A percentile compares a stretch with the other conserved stretches of the same genome.
These are phyloP conservation scores for Tachysurus fulvidraco DNA, from an alignment of 2,113 vertebrate genomes.

Conservation along the genomic window DNA sequence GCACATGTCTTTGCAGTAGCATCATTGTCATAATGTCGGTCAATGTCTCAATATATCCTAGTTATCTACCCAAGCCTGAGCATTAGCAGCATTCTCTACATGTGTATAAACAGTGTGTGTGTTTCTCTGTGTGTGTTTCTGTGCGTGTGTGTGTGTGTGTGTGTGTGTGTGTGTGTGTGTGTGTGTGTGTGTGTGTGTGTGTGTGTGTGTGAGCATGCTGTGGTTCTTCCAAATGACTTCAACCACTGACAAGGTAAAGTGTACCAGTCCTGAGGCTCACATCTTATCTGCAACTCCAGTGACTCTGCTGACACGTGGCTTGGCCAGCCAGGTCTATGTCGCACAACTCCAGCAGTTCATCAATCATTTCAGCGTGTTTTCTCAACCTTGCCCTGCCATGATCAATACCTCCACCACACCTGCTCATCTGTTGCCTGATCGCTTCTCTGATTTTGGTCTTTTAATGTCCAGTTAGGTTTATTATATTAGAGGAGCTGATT, in stretches of 20 bases:
- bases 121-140: not conserved
- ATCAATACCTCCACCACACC: not conserved
- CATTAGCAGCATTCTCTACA: not conserved
- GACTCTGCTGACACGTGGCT: constrained; percentile 46
- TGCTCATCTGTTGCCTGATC: not conserved
- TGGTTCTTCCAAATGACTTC: constrained; percentile 12
- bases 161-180: not conserved
- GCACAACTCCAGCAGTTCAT: constrained; percentile 43
- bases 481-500: not conserved
- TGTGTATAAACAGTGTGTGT: not conserved
- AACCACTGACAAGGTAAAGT: not conserved
- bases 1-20: not conserved
- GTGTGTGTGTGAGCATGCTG: not conserved
- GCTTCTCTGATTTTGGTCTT: not conserved
- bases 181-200: not conserved
- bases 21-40: not conserved
- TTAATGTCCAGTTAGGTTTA: not conserved
- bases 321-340: constrained; percentile 31
- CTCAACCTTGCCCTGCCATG: constrained; percentile 29
- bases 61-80: not conserved
- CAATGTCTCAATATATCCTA: not conserved
- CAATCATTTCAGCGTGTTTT: constrained; percentile 54
- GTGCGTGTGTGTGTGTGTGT: too few relatives aligned
- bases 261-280: constrained; percentile 18
- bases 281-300: constrained; percentile 51